Evolutionary conservation across 2,888 invertebrate genomes (phyloP).

Genomic region (Caenorhabditis virilis): DNA sequence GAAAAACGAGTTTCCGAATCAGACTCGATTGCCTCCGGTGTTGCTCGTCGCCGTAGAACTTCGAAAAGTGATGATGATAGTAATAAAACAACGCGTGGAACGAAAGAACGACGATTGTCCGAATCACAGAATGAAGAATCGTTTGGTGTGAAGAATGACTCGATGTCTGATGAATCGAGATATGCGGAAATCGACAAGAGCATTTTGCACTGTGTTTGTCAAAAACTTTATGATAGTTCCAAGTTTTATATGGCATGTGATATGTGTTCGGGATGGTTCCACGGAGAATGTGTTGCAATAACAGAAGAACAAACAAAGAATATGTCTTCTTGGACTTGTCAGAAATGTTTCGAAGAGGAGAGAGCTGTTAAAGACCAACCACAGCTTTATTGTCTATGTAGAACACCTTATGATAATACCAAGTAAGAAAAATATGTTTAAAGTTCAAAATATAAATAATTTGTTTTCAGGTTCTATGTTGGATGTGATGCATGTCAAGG

Average conservation of each 20-base stretch:
- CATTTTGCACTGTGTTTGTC: slow-evolving; percentile 44
- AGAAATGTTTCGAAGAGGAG: slow-evolving; percentile 71
- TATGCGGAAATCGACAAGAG: slow-evolving; percentile 11
- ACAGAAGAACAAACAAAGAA: slow-evolving; percentile 84
- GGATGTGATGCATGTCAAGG: slow-evolving; percentile 98
- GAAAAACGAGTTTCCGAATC: neutral
- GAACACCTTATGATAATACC: slow-evolving; percentile 93
- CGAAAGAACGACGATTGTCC: slow-evolving; percentile 20
- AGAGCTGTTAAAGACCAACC: slow-evolving; percentile 71
- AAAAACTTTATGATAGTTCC: slow-evolving; percentile 37
- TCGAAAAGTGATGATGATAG: slow-evolving; percentile 18
- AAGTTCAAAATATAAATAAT: neutral
- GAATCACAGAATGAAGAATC: neutral
- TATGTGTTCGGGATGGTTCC: slow-evolving; percentile 97
- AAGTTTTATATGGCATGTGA: slow-evolving; percentile 91
- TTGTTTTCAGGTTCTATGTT: slow-evolving; percentile 85
- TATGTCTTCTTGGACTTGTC: slow-evolving; percentile 81
- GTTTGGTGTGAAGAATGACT: slow-evolving; percentile 2
- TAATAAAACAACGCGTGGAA: neutral
- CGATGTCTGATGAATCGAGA: neutral
- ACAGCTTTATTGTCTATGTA: slow-evolving; percentile 92
- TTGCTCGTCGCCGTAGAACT: slow-evolving; percentile 27
- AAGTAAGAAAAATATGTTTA: too few relatives aligned
- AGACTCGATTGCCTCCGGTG: slow-evolving; percentile 18
- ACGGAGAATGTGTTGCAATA: slow-evolving; percentile 92